These are phyloP conservation scores for Lophochroa leadbeateri DNA, from an alignment of 2,113 vertebrate species.

Conservation along the genomic window DNA sequence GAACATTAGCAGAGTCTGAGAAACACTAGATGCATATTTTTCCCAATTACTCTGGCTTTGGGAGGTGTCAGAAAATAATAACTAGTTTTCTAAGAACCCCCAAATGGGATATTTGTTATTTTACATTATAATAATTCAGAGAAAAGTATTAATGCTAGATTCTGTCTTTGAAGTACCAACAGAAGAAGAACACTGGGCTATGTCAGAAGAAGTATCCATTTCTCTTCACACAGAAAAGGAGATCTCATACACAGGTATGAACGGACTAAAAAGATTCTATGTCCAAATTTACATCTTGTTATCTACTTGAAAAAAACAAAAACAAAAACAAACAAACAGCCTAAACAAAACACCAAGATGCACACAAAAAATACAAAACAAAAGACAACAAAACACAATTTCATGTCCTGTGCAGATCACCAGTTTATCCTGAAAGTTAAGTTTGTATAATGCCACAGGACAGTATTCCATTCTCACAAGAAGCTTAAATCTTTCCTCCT, in stretches of 20 bases:
- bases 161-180: constrained; percentile 69
- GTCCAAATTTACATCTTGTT: background rate
- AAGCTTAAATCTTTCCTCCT: background rate
- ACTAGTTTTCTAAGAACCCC: background rate
- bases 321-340: background rate
- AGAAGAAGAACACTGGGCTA: constrained; percentile 73
- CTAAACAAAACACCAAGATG: background rate
- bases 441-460: background rate
- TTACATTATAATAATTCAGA: background rate
- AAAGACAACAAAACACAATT: background rate
- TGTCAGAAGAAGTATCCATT: constrained; percentile 74
- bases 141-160: constrained; percentile 25
- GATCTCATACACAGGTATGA: constrained; percentile 80
- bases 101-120: background rate
- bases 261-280: background rate
- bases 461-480: background rate
- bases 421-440: background rate
- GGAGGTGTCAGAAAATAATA: background rate
- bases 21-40: background rate
- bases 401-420: background rate
- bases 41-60: background rate
- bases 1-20: background rate
- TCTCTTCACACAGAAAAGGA: constrained; percentile 76
- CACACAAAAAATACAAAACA: background rate
- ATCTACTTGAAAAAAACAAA: background rate